Evolutionary conservation across 2,797 vertebrate genomes (phyloP).

Genomic region (Melanotaenia maccullochi): DNA sequence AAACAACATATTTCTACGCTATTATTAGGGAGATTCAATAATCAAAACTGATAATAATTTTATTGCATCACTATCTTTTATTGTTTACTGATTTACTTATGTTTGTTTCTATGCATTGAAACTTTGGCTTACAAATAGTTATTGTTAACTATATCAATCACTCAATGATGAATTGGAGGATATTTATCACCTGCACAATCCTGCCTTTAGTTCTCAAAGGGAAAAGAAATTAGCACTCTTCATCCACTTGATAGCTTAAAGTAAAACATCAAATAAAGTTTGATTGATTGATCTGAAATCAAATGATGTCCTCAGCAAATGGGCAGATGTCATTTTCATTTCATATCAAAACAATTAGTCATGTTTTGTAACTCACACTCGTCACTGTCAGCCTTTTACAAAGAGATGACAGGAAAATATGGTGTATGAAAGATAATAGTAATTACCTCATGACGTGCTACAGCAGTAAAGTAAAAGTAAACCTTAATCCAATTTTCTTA

Average conservation of each 20-base stretch:
- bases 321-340: not conserved
- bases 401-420: not conserved
- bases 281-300: not conserved
- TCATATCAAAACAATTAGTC: not conserved
- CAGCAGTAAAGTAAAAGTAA: not conserved
- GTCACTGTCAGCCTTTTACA: conserved; percentile 4
- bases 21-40: not conserved
- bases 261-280: not conserved
- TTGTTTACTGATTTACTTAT: not conserved
- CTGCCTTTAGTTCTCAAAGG: not conserved
- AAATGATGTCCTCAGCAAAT: not conserved
- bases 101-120: not conserved
- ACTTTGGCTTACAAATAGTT: not conserved
- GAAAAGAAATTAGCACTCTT: not conserved
- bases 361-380: not conserved
- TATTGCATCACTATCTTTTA: not conserved
- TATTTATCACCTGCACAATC: not conserved
- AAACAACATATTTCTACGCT: conserved; percentile 54
- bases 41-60: not conserved
- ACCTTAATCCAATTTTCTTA: not conserved
- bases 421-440: not conserved
- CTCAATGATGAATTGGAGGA: not conserved
- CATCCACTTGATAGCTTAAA: not conserved
- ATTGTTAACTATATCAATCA: not conserved
- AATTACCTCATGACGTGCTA: not conserved